These are phyloP conservation scores for Melanerpes formicivorus DNA, from an alignment of 2,113 vertebrate genomes.

Conservation along the genomic window DNA sequence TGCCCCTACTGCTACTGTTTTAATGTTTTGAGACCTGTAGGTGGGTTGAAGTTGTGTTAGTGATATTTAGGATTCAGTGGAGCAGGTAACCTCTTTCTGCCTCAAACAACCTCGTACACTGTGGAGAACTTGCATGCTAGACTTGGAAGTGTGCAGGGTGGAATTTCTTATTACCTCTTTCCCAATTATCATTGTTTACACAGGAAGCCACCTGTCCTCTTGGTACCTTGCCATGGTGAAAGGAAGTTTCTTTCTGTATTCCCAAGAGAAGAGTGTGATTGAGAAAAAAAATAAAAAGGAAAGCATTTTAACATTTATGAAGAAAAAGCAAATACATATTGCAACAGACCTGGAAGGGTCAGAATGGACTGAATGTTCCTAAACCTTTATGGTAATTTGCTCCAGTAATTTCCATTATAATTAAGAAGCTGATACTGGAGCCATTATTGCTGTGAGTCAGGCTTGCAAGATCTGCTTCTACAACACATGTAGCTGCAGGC, in stretches of 20 bases:
- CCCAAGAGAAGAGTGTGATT: conserved; percentile 14
- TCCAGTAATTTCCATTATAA: conserved; percentile 62
- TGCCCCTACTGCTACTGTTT: too few species aligned
- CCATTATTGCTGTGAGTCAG: conserved; percentile 50
- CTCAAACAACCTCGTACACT: background rate
- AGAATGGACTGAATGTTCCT: conserved; percentile 70
- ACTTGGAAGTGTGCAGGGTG: conserved; percentile 33
- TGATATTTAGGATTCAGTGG: background rate
- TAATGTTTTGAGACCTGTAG: background rate
- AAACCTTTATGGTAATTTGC: conserved; percentile 66
- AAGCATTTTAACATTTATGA: conserved; percentile 45
- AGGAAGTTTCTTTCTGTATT: conserved; percentile 13
- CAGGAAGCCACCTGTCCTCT: conserved; percentile 64
- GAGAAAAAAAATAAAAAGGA: background rate
- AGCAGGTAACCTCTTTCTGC: background rate
- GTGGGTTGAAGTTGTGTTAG: background rate
- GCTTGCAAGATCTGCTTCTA: conserved; percentile 41
- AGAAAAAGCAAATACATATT: conserved; percentile 58
- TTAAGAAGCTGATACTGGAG: conserved; percentile 44
- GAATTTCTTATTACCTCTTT: conserved; percentile 64
- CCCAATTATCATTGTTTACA: conserved; percentile 35
- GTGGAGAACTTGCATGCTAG: conserved; percentile 6
- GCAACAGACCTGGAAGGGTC: conserved; percentile 52
- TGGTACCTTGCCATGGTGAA: conserved; percentile 58
- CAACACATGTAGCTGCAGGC: conserved; percentile 37